Evolutionary conservation across 2,888 invertebrate genomes (phyloP).

Genomic region (Bruchidius siliquastri): DNA sequence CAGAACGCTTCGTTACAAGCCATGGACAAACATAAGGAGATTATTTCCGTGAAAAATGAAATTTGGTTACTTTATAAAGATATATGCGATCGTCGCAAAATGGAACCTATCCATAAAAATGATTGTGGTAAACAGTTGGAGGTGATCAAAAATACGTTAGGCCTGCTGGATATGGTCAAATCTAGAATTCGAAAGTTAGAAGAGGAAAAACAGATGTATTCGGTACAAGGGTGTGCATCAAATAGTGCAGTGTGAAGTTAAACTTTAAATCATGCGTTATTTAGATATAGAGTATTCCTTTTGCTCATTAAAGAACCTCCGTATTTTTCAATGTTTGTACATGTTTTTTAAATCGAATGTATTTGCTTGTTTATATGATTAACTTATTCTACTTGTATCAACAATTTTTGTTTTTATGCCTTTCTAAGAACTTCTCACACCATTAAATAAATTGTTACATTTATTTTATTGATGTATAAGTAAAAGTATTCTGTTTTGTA

Average conservation of each 20-base stretch:
- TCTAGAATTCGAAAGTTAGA: slow-evolving; percentile 11
- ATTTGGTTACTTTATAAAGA: slow-evolving; percentile 20
- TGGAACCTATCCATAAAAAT: slow-evolving; percentile 13
- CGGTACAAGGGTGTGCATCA: slow-evolving; percentile 15
- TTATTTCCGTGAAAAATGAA: slow-evolving; percentile 17
- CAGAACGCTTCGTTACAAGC: slow-evolving; percentile 11
- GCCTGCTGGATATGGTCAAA: slow-evolving; percentile 21
- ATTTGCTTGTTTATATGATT: too few relatives aligned
- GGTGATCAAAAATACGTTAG: slow-evolving; percentile 20
- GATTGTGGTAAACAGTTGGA: slow-evolving; percentile 20
- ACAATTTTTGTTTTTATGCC: too few relatives aligned
- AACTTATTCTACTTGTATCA: too few relatives aligned
- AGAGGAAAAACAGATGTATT: slow-evolving; percentile 14
- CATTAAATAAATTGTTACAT: too few relatives aligned
- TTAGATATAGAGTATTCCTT: too few relatives aligned
- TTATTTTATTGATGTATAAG: too few relatives aligned
- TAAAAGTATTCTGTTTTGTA: too few relatives aligned
- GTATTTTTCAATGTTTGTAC: too few relatives aligned
- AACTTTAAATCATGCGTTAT: too few relatives aligned
- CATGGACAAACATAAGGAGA: slow-evolving; percentile 13
- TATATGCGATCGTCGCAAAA: slow-evolving; percentile 20
- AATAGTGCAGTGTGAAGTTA: not conserved
- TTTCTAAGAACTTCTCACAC: too few relatives aligned
- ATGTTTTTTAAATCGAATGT: too few relatives aligned
- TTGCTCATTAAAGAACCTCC: too few relatives aligned